A percentile compares a stretch with the other conserved stretches of the same genome.
These are phyloP conservation scores for Onychomys leucogaster DNA, from an alignment of 2,797 vertebrate species.

Conservation along the genomic window DNA sequence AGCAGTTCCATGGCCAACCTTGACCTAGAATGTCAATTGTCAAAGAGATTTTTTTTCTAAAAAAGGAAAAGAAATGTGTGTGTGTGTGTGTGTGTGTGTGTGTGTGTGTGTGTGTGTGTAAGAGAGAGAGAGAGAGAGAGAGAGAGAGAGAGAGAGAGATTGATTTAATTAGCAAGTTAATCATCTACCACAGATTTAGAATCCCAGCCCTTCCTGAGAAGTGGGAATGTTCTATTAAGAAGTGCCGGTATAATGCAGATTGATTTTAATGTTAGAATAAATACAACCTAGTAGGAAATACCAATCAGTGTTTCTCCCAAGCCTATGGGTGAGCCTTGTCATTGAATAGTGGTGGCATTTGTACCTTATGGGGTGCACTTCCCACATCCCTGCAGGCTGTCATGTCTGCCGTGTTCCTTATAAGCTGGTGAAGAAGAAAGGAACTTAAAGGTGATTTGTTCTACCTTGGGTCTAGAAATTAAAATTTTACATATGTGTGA, in stretches of 20 bases:
- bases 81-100: not conserved
- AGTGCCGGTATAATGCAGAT: conserved; percentile 21
- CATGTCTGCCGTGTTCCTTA: conserved; percentile 34
- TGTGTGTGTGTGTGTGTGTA: not conserved
- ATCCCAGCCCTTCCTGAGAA: conserved; percentile 10
- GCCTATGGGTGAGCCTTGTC: not conserved
- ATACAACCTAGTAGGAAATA: conserved; percentile 19
- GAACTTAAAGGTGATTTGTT: conserved; percentile 6
- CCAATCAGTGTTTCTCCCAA: not conserved
- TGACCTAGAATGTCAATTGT: conserved; percentile 11
- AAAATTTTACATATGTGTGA: conserved; percentile 31
- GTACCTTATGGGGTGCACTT: not conserved
- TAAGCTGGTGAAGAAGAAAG: conserved; percentile 21
- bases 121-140: not conserved
- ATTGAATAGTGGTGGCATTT: not conserved
- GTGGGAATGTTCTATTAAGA: conserved; percentile 44
- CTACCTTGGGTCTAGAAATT: not conserved
- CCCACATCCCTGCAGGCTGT: not conserved
- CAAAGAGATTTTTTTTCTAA: not conserved
- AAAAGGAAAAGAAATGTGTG: not conserved
- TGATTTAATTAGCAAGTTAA: conserved; percentile 45
- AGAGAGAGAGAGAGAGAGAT: not conserved
- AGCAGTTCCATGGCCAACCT: not conserved
- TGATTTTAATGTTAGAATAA: conserved; percentile 70
- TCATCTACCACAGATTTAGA: conserved; percentile 38